Percentiles rank a stretch among this genome's conserved stretches.
Conservation (phyloP, 2,113 vertebrate species). For the Sceloporus tristichus region DNA sequence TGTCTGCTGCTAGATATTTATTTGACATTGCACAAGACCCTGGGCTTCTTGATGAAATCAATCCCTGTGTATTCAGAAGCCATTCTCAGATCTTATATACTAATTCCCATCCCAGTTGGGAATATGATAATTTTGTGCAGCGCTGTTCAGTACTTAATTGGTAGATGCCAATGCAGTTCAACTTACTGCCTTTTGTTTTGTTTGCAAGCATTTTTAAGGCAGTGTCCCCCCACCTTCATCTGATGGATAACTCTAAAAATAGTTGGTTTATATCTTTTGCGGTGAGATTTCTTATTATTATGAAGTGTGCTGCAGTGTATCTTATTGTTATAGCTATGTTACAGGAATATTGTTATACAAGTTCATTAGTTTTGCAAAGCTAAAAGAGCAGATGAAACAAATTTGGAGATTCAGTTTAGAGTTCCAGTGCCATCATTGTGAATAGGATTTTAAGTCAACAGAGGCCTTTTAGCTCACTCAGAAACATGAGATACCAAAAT, state of each 20-base stretch:
- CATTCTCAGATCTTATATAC: background rate
- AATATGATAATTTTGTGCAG: background rate
- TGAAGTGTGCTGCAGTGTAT: background rate
- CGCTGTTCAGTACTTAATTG: background rate
- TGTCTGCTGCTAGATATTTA: background rate
- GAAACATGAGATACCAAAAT: conserved; percentile 36
- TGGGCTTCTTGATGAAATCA: background rate
- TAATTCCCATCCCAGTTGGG: background rate
- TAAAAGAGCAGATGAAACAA: conserved; percentile 20
- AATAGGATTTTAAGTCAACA: conserved; percentile 35
- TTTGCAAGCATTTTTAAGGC: conserved; percentile 3
- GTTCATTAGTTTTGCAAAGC: conserved; percentile 34
- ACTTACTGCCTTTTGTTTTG: background rate
- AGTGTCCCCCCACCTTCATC: background rate
- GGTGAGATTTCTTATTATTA: background rate
- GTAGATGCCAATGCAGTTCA: background rate
- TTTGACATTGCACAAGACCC: background rate
- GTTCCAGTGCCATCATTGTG: conserved; percentile 24
- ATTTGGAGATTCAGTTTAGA: conserved; percentile 17
- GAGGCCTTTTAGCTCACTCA: conserved; percentile 19
- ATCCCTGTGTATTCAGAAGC: background rate
- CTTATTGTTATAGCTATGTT: conserved; percentile 9
- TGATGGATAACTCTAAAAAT: background rate
- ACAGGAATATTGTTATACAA: background rate
- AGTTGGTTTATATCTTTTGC: background rate